These are phyloP conservation scores for Coenobita brevimanus DNA, from an alignment of 1,140 invertebrate species.

Conservation along the genomic window DNA sequence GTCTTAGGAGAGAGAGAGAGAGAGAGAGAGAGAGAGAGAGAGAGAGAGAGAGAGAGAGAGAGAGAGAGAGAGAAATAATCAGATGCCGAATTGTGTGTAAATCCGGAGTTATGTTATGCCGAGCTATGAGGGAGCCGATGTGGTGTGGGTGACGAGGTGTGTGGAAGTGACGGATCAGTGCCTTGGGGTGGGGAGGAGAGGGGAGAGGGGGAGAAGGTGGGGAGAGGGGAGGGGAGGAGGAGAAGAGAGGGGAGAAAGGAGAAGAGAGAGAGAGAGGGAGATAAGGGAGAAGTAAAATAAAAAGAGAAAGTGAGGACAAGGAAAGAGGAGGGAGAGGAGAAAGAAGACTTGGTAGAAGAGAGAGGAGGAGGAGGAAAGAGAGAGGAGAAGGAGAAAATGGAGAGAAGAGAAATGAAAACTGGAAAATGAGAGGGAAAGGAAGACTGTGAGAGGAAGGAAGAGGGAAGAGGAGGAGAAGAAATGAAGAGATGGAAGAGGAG, in stretches of 20 bases:
- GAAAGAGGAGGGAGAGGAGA: not conserved
- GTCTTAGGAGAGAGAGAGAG: not conserved
- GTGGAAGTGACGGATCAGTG: not conserved
- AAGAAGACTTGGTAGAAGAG: not conserved
- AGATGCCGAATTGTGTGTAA: too few relatives aligned
- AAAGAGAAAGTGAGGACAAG: not conserved
- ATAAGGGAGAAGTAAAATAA: not conserved
- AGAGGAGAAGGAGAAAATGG: not conserved
- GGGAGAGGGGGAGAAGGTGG: not conserved
- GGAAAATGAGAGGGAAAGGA: not conserved
- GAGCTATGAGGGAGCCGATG: not conserved
- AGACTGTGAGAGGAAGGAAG: not conserved
- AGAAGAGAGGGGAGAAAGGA: not conserved
- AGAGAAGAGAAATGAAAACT: not conserved
- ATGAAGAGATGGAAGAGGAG: not conserved
- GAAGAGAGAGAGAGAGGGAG: not conserved
- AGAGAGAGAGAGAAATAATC: conserved; percentile 16
- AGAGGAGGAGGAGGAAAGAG: not conserved
- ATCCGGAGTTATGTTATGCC: too few relatives aligned
- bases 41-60: conserved; percentile 22
- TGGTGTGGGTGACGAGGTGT: not conserved
- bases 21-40: conserved; percentile 21
- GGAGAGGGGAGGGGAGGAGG: not conserved
- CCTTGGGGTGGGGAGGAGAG: too few relatives aligned
- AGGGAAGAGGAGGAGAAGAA: not conserved